Conservation (phyloP, 1,140 invertebrate species). For the Dreissena polymorpha region DNA sequence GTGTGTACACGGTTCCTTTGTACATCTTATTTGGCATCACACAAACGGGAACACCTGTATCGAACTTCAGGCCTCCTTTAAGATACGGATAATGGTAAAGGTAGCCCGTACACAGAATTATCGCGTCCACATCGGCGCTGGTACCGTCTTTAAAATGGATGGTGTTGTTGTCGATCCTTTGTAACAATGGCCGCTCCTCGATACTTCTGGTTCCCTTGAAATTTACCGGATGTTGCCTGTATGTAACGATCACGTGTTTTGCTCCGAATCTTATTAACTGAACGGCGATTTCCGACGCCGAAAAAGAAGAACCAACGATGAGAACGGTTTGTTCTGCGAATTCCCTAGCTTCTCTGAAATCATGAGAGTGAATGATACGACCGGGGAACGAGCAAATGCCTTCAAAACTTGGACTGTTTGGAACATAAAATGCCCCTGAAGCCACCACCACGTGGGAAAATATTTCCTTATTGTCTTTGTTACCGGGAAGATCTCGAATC, state of each 20-base stretch:
- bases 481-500: neutral
- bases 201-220: constrained; percentile 9
- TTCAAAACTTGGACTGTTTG: constrained; percentile 2
- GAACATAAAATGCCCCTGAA: neutral
- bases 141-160: constrained; percentile 4
- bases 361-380: constrained; percentile 11
- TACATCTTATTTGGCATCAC: neutral
- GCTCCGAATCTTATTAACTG: constrained; percentile 1
- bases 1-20: neutral
- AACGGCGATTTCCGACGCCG: neutral
- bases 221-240: neutral
- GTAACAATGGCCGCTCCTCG: constrained; percentile 11
- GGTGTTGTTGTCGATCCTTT: neutral
- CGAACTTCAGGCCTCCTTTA: neutral
- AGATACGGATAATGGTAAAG: constrained; percentile 5
- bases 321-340: neutral
- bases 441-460: constrained; percentile 15
- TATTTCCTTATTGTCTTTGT: neutral
- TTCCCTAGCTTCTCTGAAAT: constrained; percentile 11
- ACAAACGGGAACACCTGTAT: neutral
- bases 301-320: neutral
- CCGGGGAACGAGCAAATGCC: constrained; percentile 5
- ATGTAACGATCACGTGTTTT: neutral
- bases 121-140: neutral
- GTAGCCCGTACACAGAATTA: constrained; percentile 22